Base-by-base conservation (phyloP, 2,113 vertebrate species). In the Acrocephalus arundinaceus region DNA sequence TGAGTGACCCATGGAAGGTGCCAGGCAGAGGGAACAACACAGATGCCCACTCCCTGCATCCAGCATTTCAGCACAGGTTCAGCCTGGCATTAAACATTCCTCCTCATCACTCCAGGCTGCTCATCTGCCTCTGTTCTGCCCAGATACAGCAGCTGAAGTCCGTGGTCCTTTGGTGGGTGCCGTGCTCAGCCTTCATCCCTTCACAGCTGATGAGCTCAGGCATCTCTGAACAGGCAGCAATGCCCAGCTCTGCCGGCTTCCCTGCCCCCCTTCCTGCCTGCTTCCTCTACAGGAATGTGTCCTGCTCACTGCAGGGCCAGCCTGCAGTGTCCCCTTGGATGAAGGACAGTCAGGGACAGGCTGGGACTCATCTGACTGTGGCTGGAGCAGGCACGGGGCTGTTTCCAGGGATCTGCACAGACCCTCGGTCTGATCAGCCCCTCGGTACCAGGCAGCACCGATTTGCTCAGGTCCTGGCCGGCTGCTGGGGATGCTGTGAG, bases 281-380 rank as follows among this genome's bases (percentile, higher is more conserved):
- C 85, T 66, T 24, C 70, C 83, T 77, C 74, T 8, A 2, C 8
- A 75, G 80, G 17, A 59, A 16, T 0, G 10, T 3, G 15, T 31
- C 37, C 39, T 39, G 88, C 10, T 85, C 76, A 5, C 92, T 85
- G 90, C 92, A 94, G 94, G 92, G 68, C 92, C 81, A 89, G 35
- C 87, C 49, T 71, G 90, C 93, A 84, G 96, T 88, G 91, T 96
- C 93, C 94, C 95, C 93, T 90, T 18, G 16, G 28, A 24, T 25
- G 39, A 89, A 93, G 95, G 94, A 78, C 91, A 63, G 30, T 3
- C 67, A 3, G 67, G 22, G 87, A 55, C 82, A 91, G 46, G 19
- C 91, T 87, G 83, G 63, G 7, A 39, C 55, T 76, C 25, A 0
- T 17, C 28, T 35, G 58, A 1, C 48, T 14, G 77, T 74, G 82